Conservation (phyloP, 1,140 invertebrate genomes). For the silkworm (Bombyx mori) region DNA sequence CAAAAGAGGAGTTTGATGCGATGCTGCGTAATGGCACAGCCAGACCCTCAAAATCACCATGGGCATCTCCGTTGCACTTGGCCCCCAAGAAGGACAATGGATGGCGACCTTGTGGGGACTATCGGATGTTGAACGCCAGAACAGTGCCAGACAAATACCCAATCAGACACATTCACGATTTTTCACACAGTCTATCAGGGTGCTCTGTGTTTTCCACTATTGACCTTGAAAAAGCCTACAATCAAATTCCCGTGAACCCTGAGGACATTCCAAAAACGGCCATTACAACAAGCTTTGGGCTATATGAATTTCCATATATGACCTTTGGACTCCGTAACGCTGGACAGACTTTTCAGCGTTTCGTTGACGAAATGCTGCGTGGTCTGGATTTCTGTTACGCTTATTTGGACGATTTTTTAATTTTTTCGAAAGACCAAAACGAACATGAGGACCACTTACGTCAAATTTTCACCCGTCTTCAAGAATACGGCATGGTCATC, state of each 20-base stretch:
- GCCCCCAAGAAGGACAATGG: no score
- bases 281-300: conserved; percentile 37
- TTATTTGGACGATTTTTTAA: conserved; percentile 71
- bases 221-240: conserved; percentile 4
- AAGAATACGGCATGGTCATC: conserved; percentile 27
- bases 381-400: conserved; percentile 34
- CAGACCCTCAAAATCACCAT: no score
- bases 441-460: conserved; percentile 31
- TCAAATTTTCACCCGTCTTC: conserved; percentile 24
- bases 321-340: conserved; percentile 32
- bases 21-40: neutral
- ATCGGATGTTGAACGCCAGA: no score
- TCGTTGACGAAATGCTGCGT: conserved; percentile 29
- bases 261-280: conserved; percentile 50
- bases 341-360: conserved; percentile 14
- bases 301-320: conserved; percentile 33
- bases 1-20: neutral
- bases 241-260: conserved; percentile 42
- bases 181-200: no score
- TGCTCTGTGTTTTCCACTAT: no score
- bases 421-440: conserved; percentile 31
- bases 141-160: no score
- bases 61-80: no score
- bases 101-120: no score
- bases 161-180: no score